Evolutionary conservation across 2,797 vertebrate species (phyloP).

Genomic region (Syngnathus rostellatus): DNA sequence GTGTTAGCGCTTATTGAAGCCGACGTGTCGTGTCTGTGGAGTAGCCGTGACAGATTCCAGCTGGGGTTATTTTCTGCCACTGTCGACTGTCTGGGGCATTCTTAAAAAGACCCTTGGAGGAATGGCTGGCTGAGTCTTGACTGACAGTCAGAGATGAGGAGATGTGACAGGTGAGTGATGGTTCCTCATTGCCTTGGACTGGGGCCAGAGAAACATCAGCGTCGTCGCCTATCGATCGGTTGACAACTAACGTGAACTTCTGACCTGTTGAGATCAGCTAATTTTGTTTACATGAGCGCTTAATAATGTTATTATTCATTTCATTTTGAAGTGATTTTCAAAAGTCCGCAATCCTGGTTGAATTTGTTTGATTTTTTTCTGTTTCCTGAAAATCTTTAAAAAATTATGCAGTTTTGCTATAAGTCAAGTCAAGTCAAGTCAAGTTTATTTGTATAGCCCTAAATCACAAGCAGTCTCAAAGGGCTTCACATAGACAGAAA

Average conservation of each 20-base stretch:
- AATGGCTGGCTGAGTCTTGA: not conserved
- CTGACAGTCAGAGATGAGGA: not conserved
- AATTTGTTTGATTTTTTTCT: too few species aligned
- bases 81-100: slow-evolving; percentile 3
- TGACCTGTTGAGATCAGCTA: not conserved
- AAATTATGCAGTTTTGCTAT: too few species aligned
- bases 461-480: too few species aligned
- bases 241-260: not conserved
- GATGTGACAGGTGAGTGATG: not conserved
- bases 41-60: slow-evolving; percentile 4
- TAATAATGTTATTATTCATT: not conserved
- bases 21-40: not conserved
- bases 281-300: not conserved
- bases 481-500: too few species aligned
- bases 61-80: slow-evolving; percentile 2
- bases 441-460: too few species aligned
- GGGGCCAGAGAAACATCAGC: not conserved
- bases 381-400: too few species aligned
- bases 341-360: too few species aligned
- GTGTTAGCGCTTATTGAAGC: not conserved
- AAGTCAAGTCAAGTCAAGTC: too few species aligned
- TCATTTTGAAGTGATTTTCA: too few species aligned
- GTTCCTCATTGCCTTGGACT: not conserved
- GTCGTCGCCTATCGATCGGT: not conserved
- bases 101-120: not conserved